Evolutionary conservation across 2,888 invertebrate species (phyloP).

Genomic region (Ornithoptera priamus): DNA sequence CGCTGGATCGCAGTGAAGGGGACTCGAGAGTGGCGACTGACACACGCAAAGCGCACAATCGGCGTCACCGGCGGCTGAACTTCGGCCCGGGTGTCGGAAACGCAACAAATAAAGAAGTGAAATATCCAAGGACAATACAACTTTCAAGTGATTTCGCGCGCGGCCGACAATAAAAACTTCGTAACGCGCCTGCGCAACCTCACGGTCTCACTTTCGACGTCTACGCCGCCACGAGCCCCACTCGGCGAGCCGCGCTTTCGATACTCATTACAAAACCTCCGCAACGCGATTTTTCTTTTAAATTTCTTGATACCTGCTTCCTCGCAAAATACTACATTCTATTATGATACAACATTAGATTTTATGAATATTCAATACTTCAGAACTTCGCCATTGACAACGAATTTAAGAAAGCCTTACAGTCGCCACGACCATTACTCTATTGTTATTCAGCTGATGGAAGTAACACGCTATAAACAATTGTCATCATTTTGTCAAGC

Average conservation of each 20-base stretch:
- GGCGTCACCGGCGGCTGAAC: slow-evolving; percentile 64
- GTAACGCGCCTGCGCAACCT: slow-evolving; percentile 77
- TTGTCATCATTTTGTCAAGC: slow-evolving; percentile 77
- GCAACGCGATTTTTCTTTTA: slow-evolving; percentile 74
- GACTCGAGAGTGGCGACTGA: slow-evolving; percentile 50
- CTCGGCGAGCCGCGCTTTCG: slow-evolving; percentile 68
- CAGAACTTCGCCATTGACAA: slow-evolving; percentile 3
- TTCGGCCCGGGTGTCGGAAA: slow-evolving; percentile 73
- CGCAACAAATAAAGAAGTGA: slow-evolving; percentile 76
- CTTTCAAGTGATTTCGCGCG: slow-evolving; percentile 80
- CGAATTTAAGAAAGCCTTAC: slow-evolving; percentile 45
- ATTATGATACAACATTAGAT: neutral
- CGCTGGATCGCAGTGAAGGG: slow-evolving; percentile 62
- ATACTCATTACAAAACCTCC: slow-evolving; percentile 70
- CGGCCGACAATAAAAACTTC: slow-evolving; percentile 78
- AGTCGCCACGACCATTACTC: slow-evolving; percentile 52
- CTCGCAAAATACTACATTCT: neutral
- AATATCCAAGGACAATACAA: slow-evolving; percentile 79
- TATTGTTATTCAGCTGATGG: slow-evolving; percentile 42
- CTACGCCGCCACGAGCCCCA: slow-evolving; percentile 56
- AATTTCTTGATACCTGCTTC: slow-evolving; percentile 48
- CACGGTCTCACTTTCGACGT: slow-evolving; percentile 77
- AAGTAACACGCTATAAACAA: slow-evolving; percentile 68
- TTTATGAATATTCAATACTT: neutral
- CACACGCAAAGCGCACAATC: slow-evolving; percentile 52